Evolutionary conservation across 2,113 vertebrate species (phyloP).

Genomic region (Bos taurus): ARS-UCD2.0 NC_037348.1:18524501-18525000

Average conservation of each 20-base stretch:
- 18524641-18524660: background rate
- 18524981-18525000: background rate
- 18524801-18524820: background rate
- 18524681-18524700: rapidly evolving
- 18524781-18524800: background rate
- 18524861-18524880: background rate
- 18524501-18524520: rapidly evolving
- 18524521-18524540: background rate
- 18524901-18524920: background rate
- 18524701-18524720: background rate
- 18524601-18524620: background rate
- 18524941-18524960: background rate
- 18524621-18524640: background rate
- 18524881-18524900: background rate
- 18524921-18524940: background rate
- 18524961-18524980: background rate
- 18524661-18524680: background rate
- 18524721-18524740: background rate
- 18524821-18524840: background rate
- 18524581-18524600: background rate
- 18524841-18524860: background rate
- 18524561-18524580: background rate
- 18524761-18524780: background rate
- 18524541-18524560: background rate
- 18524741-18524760: background rate